Conservation (phyloP, 2,797 vertebrate species). For the Melanotaenia boesemani region DNA sequence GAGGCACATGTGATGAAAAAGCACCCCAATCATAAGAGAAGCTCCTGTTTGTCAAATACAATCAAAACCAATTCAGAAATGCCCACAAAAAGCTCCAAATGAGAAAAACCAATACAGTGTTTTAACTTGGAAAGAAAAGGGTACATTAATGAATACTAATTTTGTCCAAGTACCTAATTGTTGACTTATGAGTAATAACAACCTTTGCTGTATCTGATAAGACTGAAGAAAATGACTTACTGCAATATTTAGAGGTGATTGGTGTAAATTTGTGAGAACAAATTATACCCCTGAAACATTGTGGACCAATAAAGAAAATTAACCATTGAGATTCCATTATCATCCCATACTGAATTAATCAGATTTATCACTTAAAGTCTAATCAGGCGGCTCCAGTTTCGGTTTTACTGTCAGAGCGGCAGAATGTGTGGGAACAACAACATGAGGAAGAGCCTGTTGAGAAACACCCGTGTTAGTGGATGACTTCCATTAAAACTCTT, state of each 20-base stretch:
- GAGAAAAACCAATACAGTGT: too few species aligned
- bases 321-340: slow-evolving; percentile 34
- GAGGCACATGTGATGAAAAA: too few species aligned
- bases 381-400: slow-evolving; percentile 35
- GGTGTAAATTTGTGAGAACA: slow-evolving; percentile 37
- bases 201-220: not conserved
- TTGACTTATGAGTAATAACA: not conserved
- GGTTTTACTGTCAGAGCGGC: slow-evolving; percentile 13
- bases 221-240: not conserved
- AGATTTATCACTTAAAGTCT: slow-evolving; percentile 36
- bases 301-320: slow-evolving; percentile 35
- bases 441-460: slow-evolving; percentile 40
- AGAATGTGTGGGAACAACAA: slow-evolving; percentile 60
- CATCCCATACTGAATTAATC: slow-evolving; percentile 19
- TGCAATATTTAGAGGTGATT: slow-evolving; percentile 21
- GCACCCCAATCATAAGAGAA: not conserved
- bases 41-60: not conserved
- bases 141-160: too few species aligned
- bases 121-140: too few species aligned
- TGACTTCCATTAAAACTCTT: slow-evolving; percentile 66
- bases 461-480: slow-evolving; percentile 33
- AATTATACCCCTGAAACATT: slow-evolving; percentile 29
- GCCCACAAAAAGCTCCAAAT: not conserved
- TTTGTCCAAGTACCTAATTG: not conserved
- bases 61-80: not conserved